phyloP scores from a whole-genome alignment of 2,888 invertebrate genomes.

The Lordiphosa fenestrarum region DNA sequence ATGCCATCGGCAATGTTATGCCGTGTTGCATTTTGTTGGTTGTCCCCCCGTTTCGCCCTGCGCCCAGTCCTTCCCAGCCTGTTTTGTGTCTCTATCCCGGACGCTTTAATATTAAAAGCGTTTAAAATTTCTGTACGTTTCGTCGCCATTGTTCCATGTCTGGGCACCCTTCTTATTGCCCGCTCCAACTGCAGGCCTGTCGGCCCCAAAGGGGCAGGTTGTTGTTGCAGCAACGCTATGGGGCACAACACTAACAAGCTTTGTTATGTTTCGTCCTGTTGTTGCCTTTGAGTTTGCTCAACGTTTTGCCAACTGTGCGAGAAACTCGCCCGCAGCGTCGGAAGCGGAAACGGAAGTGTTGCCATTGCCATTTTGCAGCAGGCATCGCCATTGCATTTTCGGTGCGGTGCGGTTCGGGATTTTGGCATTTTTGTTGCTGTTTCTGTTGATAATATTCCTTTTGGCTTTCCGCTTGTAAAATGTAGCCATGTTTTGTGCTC shows the following conservation, averaged over 20 bases:
- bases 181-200: constrained; percentile 19
- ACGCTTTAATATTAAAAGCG: constrained; percentile 73
- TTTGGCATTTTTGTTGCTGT: constrained; percentile 32
- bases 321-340: constrained; percentile 63
- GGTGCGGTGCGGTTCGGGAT: constrained; percentile 20
- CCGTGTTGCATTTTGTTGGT: constrained; percentile 59
- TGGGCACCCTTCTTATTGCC: constrained; percentile 6
- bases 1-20: constrained; percentile 40
- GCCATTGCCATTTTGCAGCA: constrained; percentile 69
- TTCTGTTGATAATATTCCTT: constrained; percentile 64
- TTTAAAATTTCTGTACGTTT: constrained; percentile 59
- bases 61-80: constrained; percentile 13
- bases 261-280: constrained; percentile 56
- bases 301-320: constrained; percentile 65
- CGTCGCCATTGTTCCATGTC: constrained; percentile 55
- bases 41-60: constrained; percentile 16
- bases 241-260: constrained; percentile 64
- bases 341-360: constrained; percentile 75
- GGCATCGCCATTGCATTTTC: constrained; percentile 57
- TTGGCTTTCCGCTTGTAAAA: constrained; percentile 67
- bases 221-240: constrained; percentile 42
- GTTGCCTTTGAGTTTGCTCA: constrained; percentile 63
- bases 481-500: constrained; percentile 47
- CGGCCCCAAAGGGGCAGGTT: constrained; percentile 3
- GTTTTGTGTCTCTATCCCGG: constrained; percentile 37